Base-by-base conservation (phyloP, 1,140 invertebrate species). In the Macrobrachium rosenbergii region DNA sequence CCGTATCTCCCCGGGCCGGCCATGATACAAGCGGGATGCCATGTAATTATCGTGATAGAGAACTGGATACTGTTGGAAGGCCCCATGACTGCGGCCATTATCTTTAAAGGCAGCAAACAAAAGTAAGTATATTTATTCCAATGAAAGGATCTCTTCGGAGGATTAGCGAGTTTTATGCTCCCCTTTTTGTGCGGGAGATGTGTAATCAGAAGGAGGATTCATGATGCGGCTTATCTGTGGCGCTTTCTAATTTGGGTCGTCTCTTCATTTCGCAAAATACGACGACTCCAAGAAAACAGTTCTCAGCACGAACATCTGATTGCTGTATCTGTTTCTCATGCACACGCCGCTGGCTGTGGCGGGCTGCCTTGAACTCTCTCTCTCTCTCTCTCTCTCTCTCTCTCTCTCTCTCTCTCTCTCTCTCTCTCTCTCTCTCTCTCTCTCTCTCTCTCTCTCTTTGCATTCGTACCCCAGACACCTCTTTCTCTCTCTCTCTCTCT, bases 81-180 rank as follows among this genome's bases (percentile, higher is more conserved):
- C 14, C 69, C 14, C 69, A 14, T 73, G 14, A 14, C 14, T 37
- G n/a, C 21, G n/a, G 28, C 28, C 28, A 37, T 37, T 37, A 37
- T 37, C 28, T 37, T 37, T 37, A 37, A 37, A 37, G 21, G 69
- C 21, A 45, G 21, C 37, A 12, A 79, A 79, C 76, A 79, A 79
- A 79, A 79, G 37, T 79, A 79, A 75, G 82, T 37, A 37, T 72
- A 83, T 83, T 60, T 83, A 83, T 75, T 59, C 82, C 82, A 83
- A 83, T 83, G 82, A 72, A 83, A 83, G 82, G 82, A 83, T 83
- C 82, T 58, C 28, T 60, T 45, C 43, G 59, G 62, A 10, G 59
- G 67, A 72, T 69, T 69, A 72, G 69, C n/a, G 67, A 83, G 82
- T 72, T 75, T 75, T 75, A 83, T 28, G 82, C 17, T 37, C 45